Conservation (phyloP, 2,113 vertebrate species). For the Ascaphus truei region DNA sequence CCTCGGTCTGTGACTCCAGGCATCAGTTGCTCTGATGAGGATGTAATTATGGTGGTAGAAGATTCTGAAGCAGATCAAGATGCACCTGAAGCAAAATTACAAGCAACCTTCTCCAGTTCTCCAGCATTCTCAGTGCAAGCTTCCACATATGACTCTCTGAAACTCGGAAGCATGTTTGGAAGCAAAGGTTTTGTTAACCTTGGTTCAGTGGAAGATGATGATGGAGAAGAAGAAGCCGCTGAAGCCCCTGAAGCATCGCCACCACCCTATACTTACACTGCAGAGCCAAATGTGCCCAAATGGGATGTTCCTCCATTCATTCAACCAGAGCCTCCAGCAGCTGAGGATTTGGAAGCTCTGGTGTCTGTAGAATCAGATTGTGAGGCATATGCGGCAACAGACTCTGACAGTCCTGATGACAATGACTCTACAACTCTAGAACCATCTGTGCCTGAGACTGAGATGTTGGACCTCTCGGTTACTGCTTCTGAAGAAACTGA, state of each 20-base stretch:
- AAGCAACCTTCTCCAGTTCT: too few species aligned
- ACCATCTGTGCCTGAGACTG: background rate
- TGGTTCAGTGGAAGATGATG: background rate
- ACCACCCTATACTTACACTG: background rate
- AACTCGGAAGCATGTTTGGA: too few species aligned
- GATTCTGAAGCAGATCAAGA: background rate
- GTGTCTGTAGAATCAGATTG: slow-evolving; percentile 23
- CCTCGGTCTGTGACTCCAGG: background rate
- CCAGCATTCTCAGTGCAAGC: too few species aligned
- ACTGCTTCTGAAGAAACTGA: background rate
- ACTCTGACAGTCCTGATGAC: background rate
- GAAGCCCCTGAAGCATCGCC: background rate
- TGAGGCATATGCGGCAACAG: background rate
- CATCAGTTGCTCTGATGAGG: background rate
- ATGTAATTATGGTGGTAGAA: background rate
- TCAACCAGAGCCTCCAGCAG: background rate
- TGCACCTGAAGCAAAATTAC: background rate
- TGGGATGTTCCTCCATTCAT: background rate
- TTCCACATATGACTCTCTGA: too few species aligned
- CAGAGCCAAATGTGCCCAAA: background rate
- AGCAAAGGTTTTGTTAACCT: too few species aligned
- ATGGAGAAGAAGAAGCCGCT: background rate
- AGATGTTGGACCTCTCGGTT: background rate
- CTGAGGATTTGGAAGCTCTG: background rate
- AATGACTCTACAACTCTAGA: too few species aligned